Percentiles rank a stretch among this genome's conserved stretches.
Evolutionary conservation across 2,797 vertebrate genomes (phyloP).

Genomic region (Cynodonichthys magdalenae): DNA sequence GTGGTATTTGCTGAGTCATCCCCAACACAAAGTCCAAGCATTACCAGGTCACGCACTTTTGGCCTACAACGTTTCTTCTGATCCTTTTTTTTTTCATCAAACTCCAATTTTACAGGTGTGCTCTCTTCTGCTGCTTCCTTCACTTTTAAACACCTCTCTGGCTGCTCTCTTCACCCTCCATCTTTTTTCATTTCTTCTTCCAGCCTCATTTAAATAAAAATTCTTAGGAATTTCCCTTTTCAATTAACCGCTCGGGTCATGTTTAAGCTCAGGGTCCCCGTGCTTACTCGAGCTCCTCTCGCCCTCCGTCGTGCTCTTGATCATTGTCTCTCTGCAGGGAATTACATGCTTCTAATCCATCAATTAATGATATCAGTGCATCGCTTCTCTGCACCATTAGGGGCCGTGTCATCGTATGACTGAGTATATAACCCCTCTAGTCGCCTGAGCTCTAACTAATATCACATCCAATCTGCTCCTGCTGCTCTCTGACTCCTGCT

Average conservation of each 20-base stretch:
- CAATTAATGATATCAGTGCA: slow-evolving; percentile 81
- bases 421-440: slow-evolving; percentile 66
- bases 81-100: background rate
- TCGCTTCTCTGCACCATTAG: slow-evolving; percentile 73
- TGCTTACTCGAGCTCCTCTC: slow-evolving; percentile 44
- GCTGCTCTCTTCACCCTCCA: slow-evolving; percentile 7
- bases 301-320: slow-evolving; percentile 58
- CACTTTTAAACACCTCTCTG: slow-evolving; percentile 13
- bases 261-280: slow-evolving; percentile 52
- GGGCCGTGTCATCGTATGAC: slow-evolving; percentile 71
- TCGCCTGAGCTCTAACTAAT: slow-evolving; percentile 50
- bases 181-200: slow-evolving; percentile 35
- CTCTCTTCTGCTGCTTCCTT: slow-evolving; percentile 6
- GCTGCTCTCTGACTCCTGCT: slow-evolving; percentile 24
- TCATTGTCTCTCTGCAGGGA: slow-evolving; percentile 71
- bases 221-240: slow-evolving; percentile 65
- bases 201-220: slow-evolving; percentile 68
- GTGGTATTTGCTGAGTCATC: too few species aligned
- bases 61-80: too few species aligned
- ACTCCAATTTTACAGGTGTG: slow-evolving; percentile 5
- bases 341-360: slow-evolving; percentile 77
- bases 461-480: slow-evolving; percentile 63
- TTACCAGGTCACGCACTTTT: too few species aligned
- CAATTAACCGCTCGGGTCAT: slow-evolving; percentile 71
- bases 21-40: too few species aligned